Evolutionary conservation across 2,888 invertebrate genomes (phyloP).

Genomic region (Sisyra terminalis): DNA sequence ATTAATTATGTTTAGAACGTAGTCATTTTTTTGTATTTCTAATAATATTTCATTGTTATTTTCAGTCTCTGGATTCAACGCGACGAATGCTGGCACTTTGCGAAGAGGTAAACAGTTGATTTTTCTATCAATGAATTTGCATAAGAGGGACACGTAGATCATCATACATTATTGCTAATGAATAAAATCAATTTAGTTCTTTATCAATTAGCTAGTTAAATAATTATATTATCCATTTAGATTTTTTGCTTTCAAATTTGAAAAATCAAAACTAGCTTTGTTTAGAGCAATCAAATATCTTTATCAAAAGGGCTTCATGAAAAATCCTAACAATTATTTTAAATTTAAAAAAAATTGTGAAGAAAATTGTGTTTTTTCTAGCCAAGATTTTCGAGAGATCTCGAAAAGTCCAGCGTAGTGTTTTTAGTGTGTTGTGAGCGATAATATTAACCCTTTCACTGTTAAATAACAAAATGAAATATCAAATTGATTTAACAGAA

Average conservation of each 20-base stretch:
- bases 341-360: too few relatives aligned
- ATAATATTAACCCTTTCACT: conserved; percentile 9
- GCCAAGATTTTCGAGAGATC: neutral
- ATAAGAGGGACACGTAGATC: neutral
- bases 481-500: neutral
- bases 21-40: too few relatives aligned
- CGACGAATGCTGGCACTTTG: conserved; percentile 83
- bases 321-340: too few relatives aligned
- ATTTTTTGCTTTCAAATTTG: neutral
- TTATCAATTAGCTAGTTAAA: neutral
- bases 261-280: neutral
- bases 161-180: neutral
- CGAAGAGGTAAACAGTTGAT: conserved; percentile 62
- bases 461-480: conserved; percentile 5
- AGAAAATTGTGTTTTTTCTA: neutral
- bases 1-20: neutral
- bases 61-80: conserved; percentile 82
- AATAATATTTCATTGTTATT: too few relatives aligned
- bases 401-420: neutral
- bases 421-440: conserved; percentile 4
- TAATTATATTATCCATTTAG: neutral
- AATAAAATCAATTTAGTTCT: neutral
- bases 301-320: too few relatives aligned
- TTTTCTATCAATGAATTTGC: neutral
- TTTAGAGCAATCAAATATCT: too few relatives aligned